Evolutionary conservation across 2,888 invertebrate species (phyloP).

Genomic region (Rhagonycha fulva): DNA sequence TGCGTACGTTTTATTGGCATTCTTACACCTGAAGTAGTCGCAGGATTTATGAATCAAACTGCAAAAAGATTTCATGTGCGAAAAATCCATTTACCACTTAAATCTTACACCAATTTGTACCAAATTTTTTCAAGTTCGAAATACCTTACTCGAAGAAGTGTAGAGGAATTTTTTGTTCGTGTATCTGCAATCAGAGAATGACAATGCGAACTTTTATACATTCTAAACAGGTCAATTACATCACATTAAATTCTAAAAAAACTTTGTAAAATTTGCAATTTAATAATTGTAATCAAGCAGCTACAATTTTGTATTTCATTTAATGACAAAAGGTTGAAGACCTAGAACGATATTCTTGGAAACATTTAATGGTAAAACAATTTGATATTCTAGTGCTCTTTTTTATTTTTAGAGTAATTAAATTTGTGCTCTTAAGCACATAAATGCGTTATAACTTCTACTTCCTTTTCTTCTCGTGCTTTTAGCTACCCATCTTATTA

Average conservation of each 20-base stretch:
- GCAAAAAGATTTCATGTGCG: neutral
- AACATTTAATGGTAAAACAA: constrained; percentile 4
- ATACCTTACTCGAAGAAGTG: neutral
- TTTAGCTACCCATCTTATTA: neutral
- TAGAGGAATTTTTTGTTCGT: neutral
- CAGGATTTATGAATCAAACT: constrained; percentile 15
- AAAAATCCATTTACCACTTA: neutral
- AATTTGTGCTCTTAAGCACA: neutral
- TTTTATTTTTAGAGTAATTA: neutral
- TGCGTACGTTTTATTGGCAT: constrained; percentile 24
- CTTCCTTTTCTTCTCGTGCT: neutral
- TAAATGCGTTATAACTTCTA: neutral
- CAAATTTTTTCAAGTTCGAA: neutral
- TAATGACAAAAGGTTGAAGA: constrained; percentile 9
- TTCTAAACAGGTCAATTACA: constrained; percentile 10
- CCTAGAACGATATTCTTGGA: constrained; percentile 2
- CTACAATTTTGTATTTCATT: neutral
- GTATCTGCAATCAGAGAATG: constrained; percentile 9
- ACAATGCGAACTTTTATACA: constrained; percentile 9
- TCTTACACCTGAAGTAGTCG: constrained; percentile 12
- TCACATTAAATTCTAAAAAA: constrained; percentile 4
- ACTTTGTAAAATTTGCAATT: constrained; percentile 12
- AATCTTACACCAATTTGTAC: neutral
- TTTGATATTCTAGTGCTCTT: neutral
- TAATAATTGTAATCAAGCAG: constrained; percentile 6